Evolutionary conservation across 2,888 invertebrate genomes (phyloP), one percentile per base, ranked within the genome.

Genomic region (Trachelus troglodyta): DNA sequence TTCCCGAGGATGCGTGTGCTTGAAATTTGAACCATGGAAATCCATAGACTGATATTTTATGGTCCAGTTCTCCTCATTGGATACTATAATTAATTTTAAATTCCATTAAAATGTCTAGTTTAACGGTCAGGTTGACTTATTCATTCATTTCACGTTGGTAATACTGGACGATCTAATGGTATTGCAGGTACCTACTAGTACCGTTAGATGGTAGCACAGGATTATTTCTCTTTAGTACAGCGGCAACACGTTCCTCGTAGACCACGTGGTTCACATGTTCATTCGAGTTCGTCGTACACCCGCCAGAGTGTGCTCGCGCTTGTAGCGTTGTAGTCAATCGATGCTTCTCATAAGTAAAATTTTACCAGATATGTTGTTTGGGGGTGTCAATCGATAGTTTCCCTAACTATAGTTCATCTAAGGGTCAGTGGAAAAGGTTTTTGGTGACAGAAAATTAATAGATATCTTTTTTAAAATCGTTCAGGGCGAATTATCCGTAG

Each of bases 161-260:
- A 33, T 71, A 34, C 12, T 9, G 4, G 31, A 71, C 15, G 71
- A 71, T 30, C 71, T 6, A 71, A 31, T 15, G 71, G 71, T 71
- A 71, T 30, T 71, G 71, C 71, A 71, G 71, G 4, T 71, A 71
- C 9, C 71, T 71, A 71, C 71, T 71, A 9, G 40, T 56, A 56
- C 40, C 40, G 40, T 2, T 56, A 56, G 40, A 56, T 56, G 40
- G 40, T 23, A 56, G 23, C 9, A 56, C 23, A 56, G 23, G 23
- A 9, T 56, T 23, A 56, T 23, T 56, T 2, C 23, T 6, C 40
- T 56, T 56, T 56, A 56, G 40, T 9, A 6, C 23, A 56, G 40
- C 40, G 23, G 23, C 40, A 56, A 56, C 23, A 23, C 40, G 40
- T 56, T 56, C 23, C 2, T 15, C 23, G 40, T 23, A 23, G 40